phyloP scores from a whole-genome alignment of 2,113 vertebrate genomes.

The Mormyrus lacerda region DNA sequence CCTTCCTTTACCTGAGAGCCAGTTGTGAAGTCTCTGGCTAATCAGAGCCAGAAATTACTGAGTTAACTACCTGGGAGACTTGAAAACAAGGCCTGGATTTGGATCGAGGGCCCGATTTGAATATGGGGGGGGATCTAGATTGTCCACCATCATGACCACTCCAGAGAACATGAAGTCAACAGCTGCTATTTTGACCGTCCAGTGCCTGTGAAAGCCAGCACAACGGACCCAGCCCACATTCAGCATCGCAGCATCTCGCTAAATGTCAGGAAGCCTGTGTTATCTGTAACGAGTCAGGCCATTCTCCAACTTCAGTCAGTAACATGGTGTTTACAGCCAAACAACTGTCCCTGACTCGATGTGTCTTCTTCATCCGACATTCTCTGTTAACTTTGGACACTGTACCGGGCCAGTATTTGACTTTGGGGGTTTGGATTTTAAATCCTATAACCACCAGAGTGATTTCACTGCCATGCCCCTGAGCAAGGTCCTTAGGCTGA shows the following conservation, averaged over 20 bases:
- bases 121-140: too few species aligned
- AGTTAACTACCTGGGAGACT: too few species aligned
- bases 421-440: not conserved
- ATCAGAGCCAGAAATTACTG: too few species aligned
- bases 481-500: not conserved
- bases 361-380: not conserved
- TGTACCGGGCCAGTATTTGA: not conserved
- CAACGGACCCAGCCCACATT: not conserved
- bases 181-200: not conserved
- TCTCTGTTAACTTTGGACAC: not conserved
- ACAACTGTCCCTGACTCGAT: not conserved
- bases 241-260: not conserved
- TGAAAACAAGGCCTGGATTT: too few species aligned
- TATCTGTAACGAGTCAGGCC: not conserved
- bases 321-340: not conserved
- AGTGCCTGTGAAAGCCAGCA: not conserved
- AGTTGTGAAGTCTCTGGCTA: too few species aligned
- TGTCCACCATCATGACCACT: not conserved
- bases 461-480: not conserved
- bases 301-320: not conserved
- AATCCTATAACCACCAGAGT: not conserved
- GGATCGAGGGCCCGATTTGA: too few species aligned
- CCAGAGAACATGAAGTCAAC: not conserved
- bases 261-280: not conserved
- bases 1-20: too few species aligned